Base-by-base conservation (phyloP, 2,113 vertebrate species). In the Myodes glareolus region DNA sequence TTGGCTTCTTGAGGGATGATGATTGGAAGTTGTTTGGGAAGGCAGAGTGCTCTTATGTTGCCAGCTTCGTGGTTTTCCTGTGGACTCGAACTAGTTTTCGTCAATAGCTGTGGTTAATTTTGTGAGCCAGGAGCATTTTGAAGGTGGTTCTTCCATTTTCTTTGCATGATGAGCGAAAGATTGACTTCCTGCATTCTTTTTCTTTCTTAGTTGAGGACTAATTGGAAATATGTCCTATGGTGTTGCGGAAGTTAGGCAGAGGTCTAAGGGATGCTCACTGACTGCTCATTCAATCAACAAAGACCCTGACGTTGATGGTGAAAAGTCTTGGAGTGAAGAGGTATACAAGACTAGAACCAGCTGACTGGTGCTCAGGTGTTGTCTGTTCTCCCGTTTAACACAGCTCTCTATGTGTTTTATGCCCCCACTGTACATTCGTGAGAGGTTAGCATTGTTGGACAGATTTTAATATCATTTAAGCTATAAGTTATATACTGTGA, bases 31-130 rank as follows among this genome's bases (percentile, higher is more conserved):
- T 97, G 96, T 97, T 97, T 63, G 42, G 95, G 95, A 93, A 98
- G 97, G 67, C 63, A 92, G 81, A 86, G 95, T 95, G 50, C 92
- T 94, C 94, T 84, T 42, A 96, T 92, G n/a, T 97, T 98, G 97
- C 98, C 97, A 98, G 95, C 92, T 97, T 93, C 97, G 98, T 87
- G 95, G 97, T 93, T 98, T 98, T 98, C 96, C 98, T 98, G 97
- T 97, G 94, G 96, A 98, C 96, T 73, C 92, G 94, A 84, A 63
- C 95, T 94, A 67, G 89, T 94, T 98, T 97, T 97, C 90, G 97
- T 97, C 92, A 98, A 92, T 96, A 98, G 96, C 97, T 98, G 98
- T 8, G 97, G 98, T 97, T 98, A 96, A 98, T 98, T 98, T 98
- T 67, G 72, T 97, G 96, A 98, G 96, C 88, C 80, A 97, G 73